phyloP scores from a whole-genome alignment of 2,888 invertebrate species.

The Aphodius granarius region DNA sequence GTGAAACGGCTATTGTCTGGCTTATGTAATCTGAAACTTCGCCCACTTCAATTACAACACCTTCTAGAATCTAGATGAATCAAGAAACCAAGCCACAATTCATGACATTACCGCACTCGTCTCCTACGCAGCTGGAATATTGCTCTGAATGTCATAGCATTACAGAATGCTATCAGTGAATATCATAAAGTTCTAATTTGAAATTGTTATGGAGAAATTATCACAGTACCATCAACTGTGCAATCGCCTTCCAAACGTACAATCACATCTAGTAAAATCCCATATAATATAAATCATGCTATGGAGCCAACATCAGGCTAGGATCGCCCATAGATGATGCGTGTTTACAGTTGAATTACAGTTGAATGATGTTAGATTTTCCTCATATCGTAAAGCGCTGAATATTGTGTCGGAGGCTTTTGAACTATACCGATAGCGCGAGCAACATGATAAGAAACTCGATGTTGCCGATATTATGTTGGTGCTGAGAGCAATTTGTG shows the following conservation, averaged over 20 bases:
- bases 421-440: conserved; percentile 88
- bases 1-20: conserved; percentile 80
- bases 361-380: conserved; percentile 96
- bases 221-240: conserved; percentile 69
- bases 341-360: conserved; percentile 91
- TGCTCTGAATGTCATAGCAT: conserved; percentile 67
- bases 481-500: conserved; percentile 89
- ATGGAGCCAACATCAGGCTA: conserved; percentile 99
- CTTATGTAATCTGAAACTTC: conserved; percentile 76
- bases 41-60: conserved; percentile 67
- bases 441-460: conserved; percentile 92
- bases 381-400: conserved; percentile 98
- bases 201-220: conserved; percentile 73
- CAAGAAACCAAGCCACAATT: conserved; percentile 70
- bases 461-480: conserved; percentile 97
- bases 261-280: conserved; percentile 95
- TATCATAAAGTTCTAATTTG: conserved; percentile 82
- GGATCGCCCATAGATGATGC: conserved; percentile 99
- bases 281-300: conserved; percentile 99
- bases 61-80: conserved; percentile 74
- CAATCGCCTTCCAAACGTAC: conserved; percentile 98
- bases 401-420: conserved; percentile 88
- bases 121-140: conserved; percentile 58
- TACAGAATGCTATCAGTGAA: conserved; percentile 88
- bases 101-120: conserved; percentile 47